These are phyloP conservation scores for Gambusia holbrooki DNA, from an alignment of 2,113 vertebrate genomes.

Conservation along the genomic window DNA sequence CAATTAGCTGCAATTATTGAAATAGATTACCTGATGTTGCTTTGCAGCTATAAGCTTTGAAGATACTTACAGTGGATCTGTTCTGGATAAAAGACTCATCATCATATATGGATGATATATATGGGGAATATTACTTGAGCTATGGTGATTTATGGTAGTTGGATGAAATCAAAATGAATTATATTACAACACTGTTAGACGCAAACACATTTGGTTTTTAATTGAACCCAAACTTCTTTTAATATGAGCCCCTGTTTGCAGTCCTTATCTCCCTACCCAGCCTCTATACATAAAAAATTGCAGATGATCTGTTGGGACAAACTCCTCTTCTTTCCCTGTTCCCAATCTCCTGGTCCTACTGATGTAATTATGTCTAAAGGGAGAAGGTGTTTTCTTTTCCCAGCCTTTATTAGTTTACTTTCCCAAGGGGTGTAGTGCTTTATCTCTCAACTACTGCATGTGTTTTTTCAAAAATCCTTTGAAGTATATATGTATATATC, in stretches of 20 bases:
- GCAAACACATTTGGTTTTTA: not conserved
- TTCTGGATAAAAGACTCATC: too few relatives aligned
- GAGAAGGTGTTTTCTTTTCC: conserved; percentile 58
- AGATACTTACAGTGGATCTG: too few relatives aligned
- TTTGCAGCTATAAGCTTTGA: too few relatives aligned
- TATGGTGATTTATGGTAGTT: not conserved
- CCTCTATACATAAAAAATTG: conserved; percentile 18
- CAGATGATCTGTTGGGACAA: conserved; percentile 30
- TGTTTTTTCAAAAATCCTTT: conserved; percentile 46
- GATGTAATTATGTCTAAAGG: conserved; percentile 62
- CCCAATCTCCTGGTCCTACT: conserved; percentile 49
- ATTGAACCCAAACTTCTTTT: conserved; percentile 6
- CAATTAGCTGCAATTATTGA: too few relatives aligned
- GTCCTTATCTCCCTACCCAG: conserved; percentile 2
- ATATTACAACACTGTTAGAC: not conserved
- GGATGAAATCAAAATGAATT: not conserved
- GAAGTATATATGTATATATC: conserved; percentile 39
- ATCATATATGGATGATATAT: too few relatives aligned
- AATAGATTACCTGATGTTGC: too few relatives aligned
- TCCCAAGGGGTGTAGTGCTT: conserved; percentile 22
- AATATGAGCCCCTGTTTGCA: conserved; percentile 28
- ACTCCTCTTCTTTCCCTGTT: conserved; percentile 44
- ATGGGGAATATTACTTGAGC: not conserved
- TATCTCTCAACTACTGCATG: conserved; percentile 22
- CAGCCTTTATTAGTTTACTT: conserved; percentile 8